Conservation (phyloP, 2,797 vertebrate genomes). For the Lutra lutra region DNA sequence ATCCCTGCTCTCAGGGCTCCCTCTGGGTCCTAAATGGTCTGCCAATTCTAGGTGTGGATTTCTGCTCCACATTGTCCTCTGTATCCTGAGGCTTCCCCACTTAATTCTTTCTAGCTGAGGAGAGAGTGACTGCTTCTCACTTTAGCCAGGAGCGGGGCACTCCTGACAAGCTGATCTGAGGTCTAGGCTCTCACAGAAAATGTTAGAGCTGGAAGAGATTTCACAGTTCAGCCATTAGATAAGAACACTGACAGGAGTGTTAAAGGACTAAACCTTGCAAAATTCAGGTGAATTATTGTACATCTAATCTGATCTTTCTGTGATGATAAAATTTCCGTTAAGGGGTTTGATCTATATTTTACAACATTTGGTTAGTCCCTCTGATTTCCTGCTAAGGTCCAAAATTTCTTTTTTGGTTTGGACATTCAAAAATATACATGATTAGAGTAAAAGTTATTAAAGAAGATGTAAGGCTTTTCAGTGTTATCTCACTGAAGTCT, state of each 20-base stretch:
- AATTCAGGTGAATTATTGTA: neutral
- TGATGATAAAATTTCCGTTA: neutral
- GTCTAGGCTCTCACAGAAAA: neutral
- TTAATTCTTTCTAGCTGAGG: neutral
- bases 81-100: neutral
- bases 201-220: neutral
- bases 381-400: neutral
- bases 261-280: neutral
- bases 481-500: neutral
- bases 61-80: neutral
- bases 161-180: neutral
- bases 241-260: neutral
- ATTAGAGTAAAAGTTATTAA: conserved; percentile 5
- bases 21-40: neutral
- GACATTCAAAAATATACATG: neutral
- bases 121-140: conserved; percentile 7
- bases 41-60: neutral
- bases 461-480: neutral
- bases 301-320: neutral
- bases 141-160: neutral
- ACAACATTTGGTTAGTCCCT: conserved; percentile 16
- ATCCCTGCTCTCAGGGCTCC: neutral
- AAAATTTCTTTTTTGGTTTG: neutral
- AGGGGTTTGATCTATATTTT: conserved; percentile 2
- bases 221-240: neutral